phyloP scores from a whole-genome alignment of 2,113 vertebrate species.

The Oreochromis niloticus region DNA sequence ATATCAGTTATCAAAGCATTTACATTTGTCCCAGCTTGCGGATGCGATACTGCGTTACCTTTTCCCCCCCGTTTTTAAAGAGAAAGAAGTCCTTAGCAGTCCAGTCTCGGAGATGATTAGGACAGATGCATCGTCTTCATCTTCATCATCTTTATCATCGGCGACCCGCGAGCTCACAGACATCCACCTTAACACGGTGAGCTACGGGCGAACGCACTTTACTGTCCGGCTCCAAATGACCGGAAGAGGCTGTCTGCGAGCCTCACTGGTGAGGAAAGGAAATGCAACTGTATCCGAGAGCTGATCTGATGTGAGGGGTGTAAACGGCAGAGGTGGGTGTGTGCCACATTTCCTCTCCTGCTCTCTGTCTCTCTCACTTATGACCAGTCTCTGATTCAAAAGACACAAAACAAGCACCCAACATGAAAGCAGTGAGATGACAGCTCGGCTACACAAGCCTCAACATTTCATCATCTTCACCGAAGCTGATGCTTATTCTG shows the following conservation, averaged over 20 bases:
- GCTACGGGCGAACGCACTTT: neutral
- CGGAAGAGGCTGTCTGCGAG: neutral
- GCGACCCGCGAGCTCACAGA: neutral
- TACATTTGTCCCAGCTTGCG: neutral
- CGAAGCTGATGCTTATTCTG: neutral
- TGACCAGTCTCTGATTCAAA: neutral
- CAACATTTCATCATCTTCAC: neutral
- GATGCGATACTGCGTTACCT: slow-evolving; percentile 10
- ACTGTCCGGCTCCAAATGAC: neutral
- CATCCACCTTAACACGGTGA: neutral
- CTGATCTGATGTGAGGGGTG: slow-evolving; percentile 39
- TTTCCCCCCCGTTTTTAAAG: neutral
- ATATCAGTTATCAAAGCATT: neutral
- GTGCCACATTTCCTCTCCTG: neutral
- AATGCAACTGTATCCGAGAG: slow-evolving; percentile 4
- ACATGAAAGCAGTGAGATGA: neutral
- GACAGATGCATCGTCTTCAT: neutral
- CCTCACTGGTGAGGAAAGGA: neutral
- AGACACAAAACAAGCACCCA: neutral
- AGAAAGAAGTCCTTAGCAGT: neutral
- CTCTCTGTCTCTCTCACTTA: neutral
- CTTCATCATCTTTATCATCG: neutral
- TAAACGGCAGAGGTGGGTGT: slow-evolving; percentile 6
- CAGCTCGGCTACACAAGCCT: neutral
- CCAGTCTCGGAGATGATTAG: neutral